These are phyloP conservation scores for Rachycentron canadum DNA, from an alignment of 2,797 vertebrate genomes.

Conservation along the genomic window DNA sequence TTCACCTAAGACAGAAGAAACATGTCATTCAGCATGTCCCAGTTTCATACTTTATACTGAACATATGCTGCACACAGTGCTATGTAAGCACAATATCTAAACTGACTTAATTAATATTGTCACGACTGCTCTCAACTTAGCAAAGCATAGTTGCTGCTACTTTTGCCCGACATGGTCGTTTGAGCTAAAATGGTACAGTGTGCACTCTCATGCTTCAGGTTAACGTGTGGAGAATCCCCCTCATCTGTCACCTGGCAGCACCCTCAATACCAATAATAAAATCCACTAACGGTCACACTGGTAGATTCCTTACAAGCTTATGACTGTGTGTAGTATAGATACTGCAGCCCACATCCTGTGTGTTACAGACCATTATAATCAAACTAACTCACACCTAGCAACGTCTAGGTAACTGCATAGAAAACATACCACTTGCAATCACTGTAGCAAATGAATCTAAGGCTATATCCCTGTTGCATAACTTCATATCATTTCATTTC, in stretches of 20 bases:
- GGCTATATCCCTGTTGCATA: neutral
- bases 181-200: neutral
- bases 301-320: neutral
- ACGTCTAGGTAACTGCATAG: neutral
- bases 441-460: neutral
- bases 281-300: constrained; percentile 1
- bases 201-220: neutral
- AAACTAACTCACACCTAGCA: neutral
- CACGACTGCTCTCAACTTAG: neutral
- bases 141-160: neutral
- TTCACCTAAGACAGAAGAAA: constrained; percentile 87
- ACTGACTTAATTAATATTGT: neutral
- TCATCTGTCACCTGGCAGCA: neutral
- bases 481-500: neutral
- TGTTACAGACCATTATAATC: neutral
- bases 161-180: neutral
- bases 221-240: neutral
- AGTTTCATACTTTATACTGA: neutral
- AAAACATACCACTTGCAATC: constrained; percentile 4
- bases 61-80: too few relatives aligned
- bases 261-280: neutral
- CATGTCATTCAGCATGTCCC: neutral
- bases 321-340: neutral
- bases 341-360: neutral
- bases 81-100: neutral